Evolutionary conservation across 2,797 vertebrate genomes (phyloP).

Genomic region (Ptychobarbus kaznakovi): DNA sequence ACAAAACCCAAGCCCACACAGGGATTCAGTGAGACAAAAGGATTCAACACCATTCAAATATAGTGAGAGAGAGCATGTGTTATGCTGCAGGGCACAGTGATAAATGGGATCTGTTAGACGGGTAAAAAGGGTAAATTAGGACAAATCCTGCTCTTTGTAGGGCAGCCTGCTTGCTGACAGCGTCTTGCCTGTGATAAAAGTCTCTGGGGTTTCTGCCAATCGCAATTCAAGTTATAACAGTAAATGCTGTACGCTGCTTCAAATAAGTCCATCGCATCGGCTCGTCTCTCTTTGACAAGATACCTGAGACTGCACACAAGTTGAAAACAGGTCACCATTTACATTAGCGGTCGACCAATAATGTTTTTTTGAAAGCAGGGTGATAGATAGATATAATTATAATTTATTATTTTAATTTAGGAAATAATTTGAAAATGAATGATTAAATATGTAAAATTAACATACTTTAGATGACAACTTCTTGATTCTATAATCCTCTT

Average conservation of each 20-base stretch:
- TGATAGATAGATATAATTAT: too few species aligned
- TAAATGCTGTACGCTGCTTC: background rate
- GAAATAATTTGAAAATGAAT: too few species aligned
- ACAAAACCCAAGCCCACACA: conserved; percentile 39
- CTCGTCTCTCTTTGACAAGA: background rate
- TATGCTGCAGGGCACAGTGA: conserved; percentile 5
- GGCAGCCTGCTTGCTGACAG: background rate
- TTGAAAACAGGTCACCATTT: background rate
- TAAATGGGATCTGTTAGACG: conserved; percentile 37
- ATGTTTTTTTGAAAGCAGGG: too few species aligned
- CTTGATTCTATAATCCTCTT: too few species aligned
- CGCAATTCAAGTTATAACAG: conserved; percentile 33
- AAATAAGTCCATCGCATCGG: background rate
- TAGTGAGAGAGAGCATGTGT: background rate
- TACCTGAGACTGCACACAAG: background rate
- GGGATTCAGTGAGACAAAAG: conserved; percentile 42
- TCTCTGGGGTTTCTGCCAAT: conserved; percentile 30
- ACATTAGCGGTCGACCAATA: too few species aligned
- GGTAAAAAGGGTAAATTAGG: conserved; percentile 16
- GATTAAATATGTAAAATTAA: too few species aligned
- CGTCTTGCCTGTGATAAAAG: background rate
- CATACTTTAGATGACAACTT: too few species aligned
- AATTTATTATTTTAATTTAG: too few species aligned
- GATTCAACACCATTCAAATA: conserved; percentile 24
- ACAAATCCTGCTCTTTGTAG: conserved; percentile 27